Percentiles rank a stretch among this genome's conserved stretches.
These are phyloP conservation scores for Odontamblyopus rebecca DNA, from an alignment of 2,797 vertebrate genomes.

Conservation along the genomic window DNA sequence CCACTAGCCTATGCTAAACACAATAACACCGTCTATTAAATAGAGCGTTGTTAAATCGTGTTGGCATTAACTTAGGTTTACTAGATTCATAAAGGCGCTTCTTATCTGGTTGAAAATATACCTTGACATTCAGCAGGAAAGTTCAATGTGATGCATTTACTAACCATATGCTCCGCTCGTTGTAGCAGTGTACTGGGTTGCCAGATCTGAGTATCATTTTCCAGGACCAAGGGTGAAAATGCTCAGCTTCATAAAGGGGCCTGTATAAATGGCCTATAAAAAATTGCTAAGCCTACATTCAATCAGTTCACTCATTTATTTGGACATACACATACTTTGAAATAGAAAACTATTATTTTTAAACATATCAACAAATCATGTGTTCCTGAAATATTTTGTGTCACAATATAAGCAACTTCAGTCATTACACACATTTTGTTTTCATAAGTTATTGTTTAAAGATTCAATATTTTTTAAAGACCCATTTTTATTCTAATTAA, in stretches of 20 bases:
- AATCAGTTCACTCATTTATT: background rate
- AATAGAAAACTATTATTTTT: background rate
- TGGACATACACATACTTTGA: background rate
- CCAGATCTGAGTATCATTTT: conserved; percentile 3
- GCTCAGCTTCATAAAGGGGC: background rate
- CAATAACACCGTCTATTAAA: conserved; percentile 10
- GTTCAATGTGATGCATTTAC: conserved; percentile 28
- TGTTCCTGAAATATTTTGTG: conserved; percentile 3
- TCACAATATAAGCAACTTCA: conserved; percentile 36
- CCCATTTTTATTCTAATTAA: background rate
- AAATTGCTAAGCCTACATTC: background rate
- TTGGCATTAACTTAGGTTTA: background rate
- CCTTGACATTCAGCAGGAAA: conserved; percentile 31
- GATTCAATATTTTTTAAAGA: conserved; percentile 31
- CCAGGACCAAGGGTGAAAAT: background rate
- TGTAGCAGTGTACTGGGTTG: background rate
- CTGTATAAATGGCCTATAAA: background rate
- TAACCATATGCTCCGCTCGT: conserved; percentile 15
- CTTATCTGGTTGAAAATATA: background rate
- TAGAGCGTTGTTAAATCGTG: background rate
- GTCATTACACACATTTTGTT: conserved; percentile 41
- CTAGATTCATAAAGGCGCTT: background rate
- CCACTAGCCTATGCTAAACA: conserved; percentile 30
- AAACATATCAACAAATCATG: background rate
- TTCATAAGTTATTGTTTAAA: conserved; percentile 15